phyloP scores from a whole-genome alignment of 53 echinoderm and acorn worm species.

The Patiria pectinifera region DNA sequence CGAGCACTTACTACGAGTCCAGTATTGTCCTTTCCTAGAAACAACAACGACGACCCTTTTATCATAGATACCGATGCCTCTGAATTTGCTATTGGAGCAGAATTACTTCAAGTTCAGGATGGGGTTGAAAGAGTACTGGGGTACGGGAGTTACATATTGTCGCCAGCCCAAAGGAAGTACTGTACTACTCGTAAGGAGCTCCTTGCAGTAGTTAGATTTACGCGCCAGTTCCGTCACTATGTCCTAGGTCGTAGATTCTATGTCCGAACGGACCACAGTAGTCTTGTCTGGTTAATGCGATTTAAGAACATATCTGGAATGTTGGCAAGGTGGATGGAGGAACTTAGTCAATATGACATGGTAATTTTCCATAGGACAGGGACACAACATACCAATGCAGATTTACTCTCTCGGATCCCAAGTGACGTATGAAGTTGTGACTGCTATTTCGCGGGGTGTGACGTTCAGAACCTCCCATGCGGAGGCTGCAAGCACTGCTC shows the following conservation, averaged over 20 bases:
- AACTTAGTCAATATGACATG: constrained; percentile 64
- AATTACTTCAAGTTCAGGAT: constrained; percentile 20
- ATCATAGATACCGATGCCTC: constrained; percentile 28
- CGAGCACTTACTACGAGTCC: not conserved
- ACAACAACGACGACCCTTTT: not conserved
- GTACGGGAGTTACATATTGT: not conserved
- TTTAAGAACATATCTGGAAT: constrained; percentile 60
- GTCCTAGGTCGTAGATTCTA: constrained; percentile 50
- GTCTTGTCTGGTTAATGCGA: constrained; percentile 58
- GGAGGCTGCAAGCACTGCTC: not conserved
- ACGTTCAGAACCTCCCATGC: too few relatives aligned
- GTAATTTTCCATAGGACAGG: constrained; percentile 48
- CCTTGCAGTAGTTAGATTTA: constrained; percentile 57
- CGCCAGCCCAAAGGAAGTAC: constrained; percentile 50
- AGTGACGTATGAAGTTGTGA: too few relatives aligned
- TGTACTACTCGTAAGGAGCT: constrained; percentile 69
- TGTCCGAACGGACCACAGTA: constrained; percentile 67
- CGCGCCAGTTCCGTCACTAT: constrained; percentile 68
- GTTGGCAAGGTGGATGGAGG: constrained; percentile 67
- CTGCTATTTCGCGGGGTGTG: too few relatives aligned
- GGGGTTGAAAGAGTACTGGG: not conserved
- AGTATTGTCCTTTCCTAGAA: not conserved
- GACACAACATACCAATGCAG: constrained; percentile 21
- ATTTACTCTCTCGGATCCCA: too few relatives aligned
- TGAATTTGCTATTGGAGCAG: constrained; percentile 22